phyloP scores from a whole-genome alignment of 2,113 vertebrate genomes.

The Hyperopisus bebe region DNA sequence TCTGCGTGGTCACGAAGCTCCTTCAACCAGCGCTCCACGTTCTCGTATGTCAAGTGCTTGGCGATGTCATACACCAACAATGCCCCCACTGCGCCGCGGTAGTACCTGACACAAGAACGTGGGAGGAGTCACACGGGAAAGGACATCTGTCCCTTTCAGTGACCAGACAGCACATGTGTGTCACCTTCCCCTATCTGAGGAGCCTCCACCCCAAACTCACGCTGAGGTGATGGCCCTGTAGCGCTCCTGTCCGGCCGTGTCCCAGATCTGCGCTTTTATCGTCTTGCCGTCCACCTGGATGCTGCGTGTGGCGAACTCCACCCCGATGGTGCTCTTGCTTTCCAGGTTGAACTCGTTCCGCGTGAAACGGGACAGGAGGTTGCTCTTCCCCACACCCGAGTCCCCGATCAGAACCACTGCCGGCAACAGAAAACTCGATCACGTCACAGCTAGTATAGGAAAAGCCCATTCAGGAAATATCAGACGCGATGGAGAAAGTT shows the following conservation, averaged over 20 bases:
- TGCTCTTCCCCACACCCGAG: constrained; percentile 69
- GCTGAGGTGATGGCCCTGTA: constrained; percentile 96
- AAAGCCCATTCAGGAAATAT: neutral
- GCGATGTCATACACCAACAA: constrained; percentile 96
- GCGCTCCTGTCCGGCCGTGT: constrained; percentile 91
- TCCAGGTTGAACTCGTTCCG: constrained; percentile 97
- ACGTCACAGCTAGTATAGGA: neutral
- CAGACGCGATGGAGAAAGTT: neutral
- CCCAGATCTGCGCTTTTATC: constrained; percentile 98
- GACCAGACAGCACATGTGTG: neutral
- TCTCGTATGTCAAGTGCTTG: constrained; percentile 96
- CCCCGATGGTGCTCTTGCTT: constrained; percentile 96
- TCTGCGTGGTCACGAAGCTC: constrained; percentile 95
- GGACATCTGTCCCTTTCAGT: neutral
- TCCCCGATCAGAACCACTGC: constrained; percentile 78
- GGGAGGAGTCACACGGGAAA: neutral
- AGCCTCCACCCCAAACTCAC: neutral
- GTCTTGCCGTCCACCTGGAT: constrained; percentile 98
- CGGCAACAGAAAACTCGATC: neutral
- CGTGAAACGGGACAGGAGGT: constrained; percentile 80
- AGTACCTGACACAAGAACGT: constrained; percentile 66
- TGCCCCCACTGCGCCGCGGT: constrained; percentile 91
- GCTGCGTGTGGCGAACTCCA: constrained; percentile 95
- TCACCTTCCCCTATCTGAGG: neutral
- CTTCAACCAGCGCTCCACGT: constrained; percentile 95